Evolutionary conservation across 2,113 vertebrate genomes (phyloP).

Genomic region (Ptilonorhynchus violaceus): DNA sequence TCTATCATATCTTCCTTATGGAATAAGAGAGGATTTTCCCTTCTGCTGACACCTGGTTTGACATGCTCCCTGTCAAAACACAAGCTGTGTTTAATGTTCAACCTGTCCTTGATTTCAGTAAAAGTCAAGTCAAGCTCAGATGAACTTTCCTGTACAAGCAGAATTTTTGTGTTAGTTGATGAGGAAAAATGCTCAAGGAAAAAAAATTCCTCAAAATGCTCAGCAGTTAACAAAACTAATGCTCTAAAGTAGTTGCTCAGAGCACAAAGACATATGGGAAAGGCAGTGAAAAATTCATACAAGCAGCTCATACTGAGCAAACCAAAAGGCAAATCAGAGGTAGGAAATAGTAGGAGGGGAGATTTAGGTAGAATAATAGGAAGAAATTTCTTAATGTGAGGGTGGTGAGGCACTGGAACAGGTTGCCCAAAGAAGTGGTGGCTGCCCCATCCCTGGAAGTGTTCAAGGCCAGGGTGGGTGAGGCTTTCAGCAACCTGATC

Average conservation of each 20-base stretch:
- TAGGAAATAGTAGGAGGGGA: neutral
- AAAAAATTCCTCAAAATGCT: neutral
- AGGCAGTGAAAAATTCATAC: neutral
- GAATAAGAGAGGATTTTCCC: neutral
- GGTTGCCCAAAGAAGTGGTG: neutral
- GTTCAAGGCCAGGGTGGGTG: neutral
- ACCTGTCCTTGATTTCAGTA: neutral
- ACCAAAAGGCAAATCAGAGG: neutral
- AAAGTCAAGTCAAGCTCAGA: neutral
- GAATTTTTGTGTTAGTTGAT: neutral
- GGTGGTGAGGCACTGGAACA: neutral
- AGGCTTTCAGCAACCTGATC: neutral
- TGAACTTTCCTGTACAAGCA: neutral
- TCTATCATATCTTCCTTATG: neutral
- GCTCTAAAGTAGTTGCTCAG: neutral
- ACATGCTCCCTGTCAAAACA: neutral
- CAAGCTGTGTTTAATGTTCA: neutral
- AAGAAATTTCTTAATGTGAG: neutral
- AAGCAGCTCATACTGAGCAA: neutral
- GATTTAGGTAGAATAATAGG: neutral
- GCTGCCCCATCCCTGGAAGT: neutral
- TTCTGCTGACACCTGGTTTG: neutral
- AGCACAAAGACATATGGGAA: neutral
- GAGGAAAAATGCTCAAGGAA: neutral
- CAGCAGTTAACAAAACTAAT: neutral